Percentiles rank a stretch among this genome's conserved stretches.
Evolutionary conservation across 2,113 vertebrate genomes (phyloP).

Genomic region (Heloderma charlesbogerti): DNA sequence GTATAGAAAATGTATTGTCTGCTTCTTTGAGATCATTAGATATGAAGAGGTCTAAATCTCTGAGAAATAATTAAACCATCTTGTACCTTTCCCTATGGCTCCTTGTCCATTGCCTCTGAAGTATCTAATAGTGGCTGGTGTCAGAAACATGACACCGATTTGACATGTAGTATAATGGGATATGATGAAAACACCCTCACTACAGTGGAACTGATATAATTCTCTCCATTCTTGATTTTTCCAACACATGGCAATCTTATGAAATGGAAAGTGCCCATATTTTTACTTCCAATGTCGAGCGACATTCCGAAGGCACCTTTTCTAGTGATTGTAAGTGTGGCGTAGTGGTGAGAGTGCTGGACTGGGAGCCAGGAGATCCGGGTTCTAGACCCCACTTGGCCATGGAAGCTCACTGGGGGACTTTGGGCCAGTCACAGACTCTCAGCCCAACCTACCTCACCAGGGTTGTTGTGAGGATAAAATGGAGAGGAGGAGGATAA

Average conservation of each 20-base stretch:
- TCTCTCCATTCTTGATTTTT: background rate
- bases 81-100: background rate
- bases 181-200: background rate
- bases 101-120: background rate
- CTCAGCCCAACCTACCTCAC: no score
- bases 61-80: background rate
- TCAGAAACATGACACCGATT: background rate
- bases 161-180: background rate
- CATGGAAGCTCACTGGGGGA: no score
- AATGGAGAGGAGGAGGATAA: no score
- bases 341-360: no score
- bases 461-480: no score
- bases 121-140: background rate
- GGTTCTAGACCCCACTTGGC: no score
- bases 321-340: constrained; percentile 82
- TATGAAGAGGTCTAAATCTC: background rate
- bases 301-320: constrained; percentile 86
- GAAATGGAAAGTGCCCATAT: constrained; percentile 31
- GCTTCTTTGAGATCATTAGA: no score
- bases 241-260: constrained; percentile 59
- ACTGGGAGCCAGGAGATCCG: no score
- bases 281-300: constrained; percentile 60
- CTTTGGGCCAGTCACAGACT: no score
- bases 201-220: background rate
- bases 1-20: background rate